Evolutionary conservation across 2,113 vertebrate species (phyloP).

Genomic region (Porphyrio hochstetteri): DNA sequence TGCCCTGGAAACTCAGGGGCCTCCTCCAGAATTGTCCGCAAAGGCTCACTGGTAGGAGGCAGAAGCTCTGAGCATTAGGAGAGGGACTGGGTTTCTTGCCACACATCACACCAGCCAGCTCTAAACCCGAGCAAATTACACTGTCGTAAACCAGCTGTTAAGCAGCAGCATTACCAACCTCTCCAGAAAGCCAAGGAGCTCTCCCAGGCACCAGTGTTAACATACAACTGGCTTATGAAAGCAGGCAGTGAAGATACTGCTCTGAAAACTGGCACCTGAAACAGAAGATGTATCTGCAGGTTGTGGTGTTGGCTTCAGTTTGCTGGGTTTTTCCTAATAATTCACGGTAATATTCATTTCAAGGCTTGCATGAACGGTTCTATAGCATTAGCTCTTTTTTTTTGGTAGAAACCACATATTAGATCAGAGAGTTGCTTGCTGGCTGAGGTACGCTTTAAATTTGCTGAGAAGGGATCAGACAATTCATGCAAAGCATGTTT

Average conservation of each 20-base stretch:
- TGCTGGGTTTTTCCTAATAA: not conserved
- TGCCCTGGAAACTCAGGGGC: not conserved
- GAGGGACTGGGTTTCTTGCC: not conserved
- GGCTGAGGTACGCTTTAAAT: not conserved
- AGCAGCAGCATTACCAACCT: not conserved
- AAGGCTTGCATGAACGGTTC: not conserved
- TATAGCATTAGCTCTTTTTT: not conserved
- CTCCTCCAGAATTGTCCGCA: not conserved
- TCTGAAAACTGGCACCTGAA: not conserved
- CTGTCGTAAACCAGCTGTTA: slow-evolving; percentile 2
- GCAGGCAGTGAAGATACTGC: not conserved
- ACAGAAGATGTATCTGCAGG: not conserved
- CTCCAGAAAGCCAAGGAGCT: slow-evolving; percentile 11
- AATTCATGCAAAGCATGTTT: not conserved
- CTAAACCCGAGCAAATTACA: not conserved
- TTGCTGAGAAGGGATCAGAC: slow-evolving; percentile 11
- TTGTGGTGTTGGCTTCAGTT: not conserved
- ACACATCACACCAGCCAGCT: not conserved
- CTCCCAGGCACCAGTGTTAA: not conserved
- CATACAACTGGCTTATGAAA: not conserved
- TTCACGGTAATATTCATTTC: not conserved
- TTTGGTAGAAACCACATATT: not conserved
- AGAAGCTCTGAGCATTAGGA: not conserved
- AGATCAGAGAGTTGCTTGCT: not conserved
- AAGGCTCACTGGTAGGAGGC: not conserved